Base-by-base conservation (phyloP, 2,113 vertebrate species). In the Ursus arctos region DNA sequence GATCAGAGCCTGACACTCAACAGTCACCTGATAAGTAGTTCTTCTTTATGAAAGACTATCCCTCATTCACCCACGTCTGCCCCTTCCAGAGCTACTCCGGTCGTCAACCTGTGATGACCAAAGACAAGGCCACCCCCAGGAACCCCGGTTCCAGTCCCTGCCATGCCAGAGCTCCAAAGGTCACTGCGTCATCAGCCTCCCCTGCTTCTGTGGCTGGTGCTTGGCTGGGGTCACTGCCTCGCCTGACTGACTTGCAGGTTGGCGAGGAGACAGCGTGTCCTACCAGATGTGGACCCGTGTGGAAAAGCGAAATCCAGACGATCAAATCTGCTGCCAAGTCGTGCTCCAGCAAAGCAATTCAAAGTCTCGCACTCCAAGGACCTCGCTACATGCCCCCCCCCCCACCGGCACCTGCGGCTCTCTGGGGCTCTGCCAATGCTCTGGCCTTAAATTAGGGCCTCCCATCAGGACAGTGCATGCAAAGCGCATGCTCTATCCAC, bases 81-180 rank as follows among this genome's bases (percentile, higher is more conserved):
- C 65, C 26, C 7, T 28, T 9, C 21, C 5, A 4, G 1, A 82
- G 61, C 47, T 24, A 22, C 31, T 12, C 31, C 0, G n/a, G 26
- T 1, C 18, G 13, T 4, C 12, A 4, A 13, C 6, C 2, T 0
- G 19, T 24, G 15, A 47, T 24, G 47, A 18, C 7, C 21, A 26
- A 67, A 63, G 21, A 81, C 36, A 47, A 53, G 7, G 5, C 22
- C 8, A 22, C 28, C 1, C 19, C 49, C 11, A 51, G 31, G 22
- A 28, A 6, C 15, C 18, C 53, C 0, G 18, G 19, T 10, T 87
- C n/a, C 0, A 1, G 8, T 2, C 3, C 61, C 15, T 4, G 24
- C n/a, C 16, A 49, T 55, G 65, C 71, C 26, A 8, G 40, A 43
- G 9, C 13, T 4, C 47, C 24, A 2, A 1, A 0, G 1, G 31